Base-by-base conservation (phyloP, 2,113 vertebrate species). In the Brachypodius melanocephalos region DNA sequence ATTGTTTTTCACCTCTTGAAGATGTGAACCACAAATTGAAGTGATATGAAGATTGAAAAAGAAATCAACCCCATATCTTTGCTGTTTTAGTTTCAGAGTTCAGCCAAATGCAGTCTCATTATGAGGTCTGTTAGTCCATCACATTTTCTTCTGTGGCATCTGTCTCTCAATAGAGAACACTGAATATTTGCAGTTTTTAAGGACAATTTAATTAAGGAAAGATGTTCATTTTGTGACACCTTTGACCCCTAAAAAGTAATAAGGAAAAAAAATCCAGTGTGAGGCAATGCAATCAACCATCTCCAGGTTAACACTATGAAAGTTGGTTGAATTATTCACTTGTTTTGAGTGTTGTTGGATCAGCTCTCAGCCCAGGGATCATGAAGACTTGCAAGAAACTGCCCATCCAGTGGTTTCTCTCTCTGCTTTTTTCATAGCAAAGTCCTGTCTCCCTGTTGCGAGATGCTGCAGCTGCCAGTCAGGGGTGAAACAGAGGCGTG, bases 311-410 rank as follows among this genome's bases (percentile, higher is more conserved):
- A 62, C n/a, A 59, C 90, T 72, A 88, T 46, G 74, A 96, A 96
- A 95, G 88, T 36, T 46, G 26, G 25, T 86, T 96, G 90, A 97
- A 96, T 96, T 96, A 97, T 97, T 96, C 79, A 95, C 71, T 66
- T 96, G 71, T 90, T 88, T 92, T 18, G 16, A 85, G 32, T 81
- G 76, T 43, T 19, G 2, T 68, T 95, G 34, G 79, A 95, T 78
- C 40, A 72, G 79, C 91, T 91, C 36, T 79, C 93, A 96, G 59
- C 48, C 48, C 78, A 76, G 58, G 19, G 42, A 91, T 86, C 32
- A 61, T 34, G 61, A 76, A 29, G 88, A 78, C 73, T 31, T 28
- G 48, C n/a, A 88, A 85, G 89, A 57, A 63, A 62, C 21, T 26
- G 85, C 34, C 46, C 31, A 52, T 24, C 26, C 46, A 65, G 10